Evolutionary conservation across 2,888 invertebrate species (phyloP), one percentile per base, ranked within the genome.

Genomic region (Eudasyphora cyanicolor): DNA sequence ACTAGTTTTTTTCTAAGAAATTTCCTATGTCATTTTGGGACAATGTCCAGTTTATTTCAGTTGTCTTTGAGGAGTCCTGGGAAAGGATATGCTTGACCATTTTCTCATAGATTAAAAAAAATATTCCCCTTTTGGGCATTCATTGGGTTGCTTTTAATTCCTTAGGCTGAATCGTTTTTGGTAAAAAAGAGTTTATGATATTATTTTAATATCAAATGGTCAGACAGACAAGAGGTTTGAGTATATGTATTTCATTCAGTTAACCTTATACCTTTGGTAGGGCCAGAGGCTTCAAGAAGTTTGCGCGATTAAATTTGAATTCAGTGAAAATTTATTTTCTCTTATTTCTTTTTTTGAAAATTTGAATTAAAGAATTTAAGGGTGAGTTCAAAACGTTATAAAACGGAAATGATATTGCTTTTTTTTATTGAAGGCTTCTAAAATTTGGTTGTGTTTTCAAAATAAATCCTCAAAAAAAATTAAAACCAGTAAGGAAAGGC

Each of bases 1-100:
- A 67, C 38, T 12, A 21, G 67, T 67, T 67, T 42, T n/a, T 64
- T 57, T 60, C 60, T 19, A 38, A 17, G 19, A 64, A 64, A 38
- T 60, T 57, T 27, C 27, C 8, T 57, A 5, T 62, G n/a, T 38
- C n/a, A 35, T 64, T 19, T 64, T 19, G 12, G 3, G 8, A 51
- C 51, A 51, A 51, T 51, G 21, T 21, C n/a, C n/a, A n/a, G n/a
- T n/a, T n/a, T n/a, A n/a, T n/a, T n/a, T n/a, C n/a, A n/a, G n/a
- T n/a, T n/a, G n/a, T n/a, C n/a, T n/a, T 14, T 60, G 32, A 24
- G 12, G n/a, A n/a, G 29, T 19, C 32, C 14, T 60, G 60, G 60
- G 60, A 64, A 64, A 64, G 64, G 64, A 38, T 64, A 32, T 17
- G 32, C 19, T 51, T 51, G 19, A 17, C 3, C 29, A 29, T 29